Evolutionary conservation across 2,888 invertebrate genomes (phyloP).

Genomic region (Agrilus cyanescens): DNA sequence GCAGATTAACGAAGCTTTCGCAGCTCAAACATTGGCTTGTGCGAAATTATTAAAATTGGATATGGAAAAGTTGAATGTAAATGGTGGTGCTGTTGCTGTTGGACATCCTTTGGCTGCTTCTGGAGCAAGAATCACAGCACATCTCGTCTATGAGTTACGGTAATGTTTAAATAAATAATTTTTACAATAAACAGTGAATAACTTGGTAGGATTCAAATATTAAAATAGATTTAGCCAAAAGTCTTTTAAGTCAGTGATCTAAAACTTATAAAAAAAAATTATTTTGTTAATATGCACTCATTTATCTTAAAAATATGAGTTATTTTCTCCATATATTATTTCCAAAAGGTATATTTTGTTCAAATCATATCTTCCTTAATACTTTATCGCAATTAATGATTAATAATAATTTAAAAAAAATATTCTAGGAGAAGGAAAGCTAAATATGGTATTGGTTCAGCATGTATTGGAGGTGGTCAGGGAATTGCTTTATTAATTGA

Average conservation of each 20-base stretch:
- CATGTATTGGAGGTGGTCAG: conserved; percentile 98
- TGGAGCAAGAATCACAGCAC: conserved; percentile 83
- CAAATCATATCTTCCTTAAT: too few species aligned
- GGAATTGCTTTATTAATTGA: conserved; percentile 92
- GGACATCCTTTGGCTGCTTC: conserved; percentile 97
- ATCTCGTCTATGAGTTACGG: conserved; percentile 85
- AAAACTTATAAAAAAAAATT: too few species aligned
- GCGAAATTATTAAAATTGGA: conserved; percentile 81
- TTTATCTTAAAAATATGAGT: too few species aligned
- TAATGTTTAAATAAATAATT: conserved; percentile 29
- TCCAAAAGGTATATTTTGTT: too few species aligned
- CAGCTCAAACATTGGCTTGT: conserved; percentile 86
- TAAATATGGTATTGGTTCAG: conserved; percentile 85
- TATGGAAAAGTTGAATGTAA: conserved; percentile 77
- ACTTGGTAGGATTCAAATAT: too few species aligned
- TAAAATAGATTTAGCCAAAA: too few species aligned
- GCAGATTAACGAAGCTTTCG: conserved; percentile 97
- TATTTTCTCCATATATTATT: too few species aligned
- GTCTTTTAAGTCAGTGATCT: too few species aligned
- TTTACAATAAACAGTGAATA: too few species aligned
- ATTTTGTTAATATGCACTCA: too few species aligned
- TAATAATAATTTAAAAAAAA: conserved; percentile 2
- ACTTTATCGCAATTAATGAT: not conserved
- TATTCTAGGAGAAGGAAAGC: conserved; percentile 62
- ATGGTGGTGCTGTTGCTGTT: conserved; percentile 92